Evolutionary conservation across 1,140 invertebrate species (phyloP), one percentile per base, ranked within the genome.

Genomic region (Hycleus phaleratus): DNA sequence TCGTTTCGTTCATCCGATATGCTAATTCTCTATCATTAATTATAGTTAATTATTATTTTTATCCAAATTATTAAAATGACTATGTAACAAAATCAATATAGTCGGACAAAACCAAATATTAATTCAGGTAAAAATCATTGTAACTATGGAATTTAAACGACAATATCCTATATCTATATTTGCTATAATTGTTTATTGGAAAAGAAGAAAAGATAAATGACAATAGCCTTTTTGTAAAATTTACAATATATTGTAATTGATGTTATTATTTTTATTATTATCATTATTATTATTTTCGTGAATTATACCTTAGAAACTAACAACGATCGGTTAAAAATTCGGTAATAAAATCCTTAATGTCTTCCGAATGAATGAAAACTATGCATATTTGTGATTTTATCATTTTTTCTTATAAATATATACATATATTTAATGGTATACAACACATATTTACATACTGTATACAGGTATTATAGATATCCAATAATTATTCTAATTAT

Each of bases 371-470:
- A 32, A 32, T 32, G 32, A 53, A 53, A 55, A 55, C 52, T 55
- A 55, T 46, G 46, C 52, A 55, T 55, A 55, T 55, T 55, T 55
- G 44, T 46, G 43, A 46, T n/a, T 55, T 55, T 55, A 55, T 55
- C 52, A 55, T 55, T 55, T 55, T 55, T 46, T 55, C 32, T 46
- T 55, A 55, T 43, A 55, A 42, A 42, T 42, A 42, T 10, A 39
- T 42, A n/a, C 40, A 11, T 10, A 10, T 46, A 55, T 55, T 46
- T 46, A 18, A 46, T 55, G 43, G 52, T 47, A 42, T 42, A 42
- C 11, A 42, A 42, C 3, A 42, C 52, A 55, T 55, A 55, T 55
- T 55, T 55, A 55, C 52, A 55, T 40, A 55, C 47, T 46, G 52
- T 55, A 55, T 55, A 55, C 52, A 55, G 46, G 39, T 55, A 46